Evolutionary conservation across 2,888 invertebrate genomes (phyloP), one percentile per base, ranked within the genome.

Genomic region (Ctena decussata): DNA sequence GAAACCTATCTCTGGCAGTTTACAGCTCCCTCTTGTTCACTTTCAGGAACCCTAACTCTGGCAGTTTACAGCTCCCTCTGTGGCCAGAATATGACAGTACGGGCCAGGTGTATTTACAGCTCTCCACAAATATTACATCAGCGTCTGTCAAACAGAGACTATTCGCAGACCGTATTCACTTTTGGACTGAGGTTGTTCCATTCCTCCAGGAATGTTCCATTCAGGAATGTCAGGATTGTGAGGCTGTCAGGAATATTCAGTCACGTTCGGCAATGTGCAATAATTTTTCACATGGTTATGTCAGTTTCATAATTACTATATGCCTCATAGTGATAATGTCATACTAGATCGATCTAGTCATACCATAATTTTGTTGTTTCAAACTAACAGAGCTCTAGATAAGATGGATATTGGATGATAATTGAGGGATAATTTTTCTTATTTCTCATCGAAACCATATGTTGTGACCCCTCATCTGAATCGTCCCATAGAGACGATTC

Each of bases 171-270:
- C 73, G 78, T 1, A 57, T 86, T 15, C 65, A 37, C 15, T 86
- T 83, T 57, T 86, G 86, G 86, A 76, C 74, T 8, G 72, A 83
- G 27, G 69, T 86, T 24, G 78, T 69, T 27, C 86, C 86, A 3
- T 30, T 37, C 30, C 49, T 85, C 30, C 11, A 65, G 30, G 32
- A 69, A n/a, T 77, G 77, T 41, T 5, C 65, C 18, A 65, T 24
- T 65, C 32, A 35, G 21, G 35, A 65, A 2, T 65, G 65, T 35
- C 35, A 32, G 21, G 18, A 32, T 1, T 65, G 65, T 35, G 35
- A 12, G 6, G 6, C 32, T 21, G 35, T 35, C 2, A 24, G 18
- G 2, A 2, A 2, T 35, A 21, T 35, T 35, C 27, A 11, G 18
- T 65, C 65, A 6, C 21, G 8, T 35, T 32, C 35, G 12, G 8